Evolutionary conservation across 2,888 invertebrate genomes (phyloP), one percentile per base, ranked within the genome.

Genomic region (Noctua pronuba): DNA sequence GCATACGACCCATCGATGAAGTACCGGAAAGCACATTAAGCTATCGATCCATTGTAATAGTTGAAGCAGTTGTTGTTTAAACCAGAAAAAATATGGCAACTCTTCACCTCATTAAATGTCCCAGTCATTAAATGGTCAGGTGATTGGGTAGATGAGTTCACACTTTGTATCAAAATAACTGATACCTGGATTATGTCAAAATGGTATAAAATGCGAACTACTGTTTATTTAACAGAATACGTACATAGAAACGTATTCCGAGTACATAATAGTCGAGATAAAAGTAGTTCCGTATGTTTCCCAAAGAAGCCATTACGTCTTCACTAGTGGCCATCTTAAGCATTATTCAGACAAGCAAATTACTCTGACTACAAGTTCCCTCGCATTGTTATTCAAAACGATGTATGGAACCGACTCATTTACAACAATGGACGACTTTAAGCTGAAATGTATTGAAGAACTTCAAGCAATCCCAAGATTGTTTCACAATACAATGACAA

Each of bases 401-500:
- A 75, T 79, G 62, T 67, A 72, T 83, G 67, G 44, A 55, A 31
- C 18, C 8, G 41, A 71, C 77, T 69, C 73, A 82, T 83, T 75
- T 62, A 52, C 68, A 60, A 72, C 74, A 81, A 77, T 74, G 31
- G 58, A 78, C 44, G 72, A 64, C 62, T 66, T 52, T 58, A 65
- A 73, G 60, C 44, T 65, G 28, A 73, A 82, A 79, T 67, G 71
- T 85, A 84, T 70, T 85, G 79, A 68, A 85, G 73, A 73, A 75
- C 38, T 82, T 82, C 64, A 73, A 75, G 75, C 60, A 71, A 67
- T 85, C 41, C 41, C 67, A 65, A 85, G 70, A 84, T 80, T 85
- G 79, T 83, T 78, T 74, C 71, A 74, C 83, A 86, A 82, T 76
- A 86, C 79, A 79, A 65, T 82, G 82, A 65, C 79, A 73, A 79